Conservation (phyloP, 2,888 invertebrate genomes). For the Protodeltote pygarga region DNA sequence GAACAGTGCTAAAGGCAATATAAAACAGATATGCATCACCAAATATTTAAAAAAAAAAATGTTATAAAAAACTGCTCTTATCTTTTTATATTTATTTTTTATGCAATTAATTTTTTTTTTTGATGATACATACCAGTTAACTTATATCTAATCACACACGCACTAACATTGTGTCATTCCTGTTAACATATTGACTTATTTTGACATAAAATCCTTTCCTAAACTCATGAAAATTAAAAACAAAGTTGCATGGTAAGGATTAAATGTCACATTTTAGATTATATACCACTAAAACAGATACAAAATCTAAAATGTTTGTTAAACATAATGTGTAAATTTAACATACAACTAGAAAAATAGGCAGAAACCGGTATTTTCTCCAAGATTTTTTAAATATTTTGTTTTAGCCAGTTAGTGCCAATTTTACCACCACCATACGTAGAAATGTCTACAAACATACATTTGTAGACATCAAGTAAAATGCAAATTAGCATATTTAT, state of each 20-base stretch:
- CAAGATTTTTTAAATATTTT: not conserved
- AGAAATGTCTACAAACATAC: conserved; percentile 58
- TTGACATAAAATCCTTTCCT: conserved; percentile 45
- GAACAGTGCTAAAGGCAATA: conserved; percentile 58
- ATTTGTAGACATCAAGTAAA: conserved; percentile 48
- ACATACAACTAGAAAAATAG: conserved; percentile 69
- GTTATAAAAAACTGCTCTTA: not conserved
- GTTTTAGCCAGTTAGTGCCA: conserved; percentile 60
- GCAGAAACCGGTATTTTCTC: conserved; percentile 38
- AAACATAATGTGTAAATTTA: conserved; percentile 66
- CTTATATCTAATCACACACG: conserved; percentile 75
- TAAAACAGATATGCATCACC: conserved; percentile 57
- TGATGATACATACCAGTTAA: conserved; percentile 53
- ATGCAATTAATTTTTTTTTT: conserved; percentile 1
- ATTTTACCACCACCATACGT: conserved; percentile 75
- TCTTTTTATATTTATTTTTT: not conserved
- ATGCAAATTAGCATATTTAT: conserved; percentile 34
- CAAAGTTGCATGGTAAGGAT: conserved; percentile 22
- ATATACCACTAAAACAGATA: conserved; percentile 44
- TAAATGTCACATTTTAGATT: conserved; percentile 45
- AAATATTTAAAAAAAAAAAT: not conserved
- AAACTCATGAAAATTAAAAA: not conserved
- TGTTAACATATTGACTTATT: conserved; percentile 61
- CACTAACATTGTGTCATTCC: conserved; percentile 80
- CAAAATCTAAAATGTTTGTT: conserved; percentile 59